Conservation (phyloP, 2,113 vertebrate species). For the Stictonetta naevosa region DNA sequence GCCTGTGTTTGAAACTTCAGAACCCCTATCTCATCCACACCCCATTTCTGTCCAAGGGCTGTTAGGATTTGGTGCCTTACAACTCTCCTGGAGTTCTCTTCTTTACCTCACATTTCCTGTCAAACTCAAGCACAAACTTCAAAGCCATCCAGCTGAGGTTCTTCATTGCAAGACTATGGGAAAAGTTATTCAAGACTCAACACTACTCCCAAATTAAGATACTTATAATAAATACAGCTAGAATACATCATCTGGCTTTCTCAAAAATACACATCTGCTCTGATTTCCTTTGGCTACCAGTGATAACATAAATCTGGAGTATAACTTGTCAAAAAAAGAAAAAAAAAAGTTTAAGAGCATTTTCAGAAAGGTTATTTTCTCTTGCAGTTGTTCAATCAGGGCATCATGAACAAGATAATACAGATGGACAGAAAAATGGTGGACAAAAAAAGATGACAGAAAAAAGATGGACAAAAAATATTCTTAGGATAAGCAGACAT, state of each 20-base stretch:
- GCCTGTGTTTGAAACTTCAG: fast-evolving
- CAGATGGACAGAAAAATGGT: not conserved
- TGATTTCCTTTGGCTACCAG: not conserved
- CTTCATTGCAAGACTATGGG: not conserved
- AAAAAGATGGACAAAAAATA: too few species aligned
- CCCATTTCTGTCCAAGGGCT: not conserved
- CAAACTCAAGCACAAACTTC: not conserved
- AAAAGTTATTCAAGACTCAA: not conserved
- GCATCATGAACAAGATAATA: not conserved
- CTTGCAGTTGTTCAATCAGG: not conserved
- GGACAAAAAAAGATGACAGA: too few species aligned
- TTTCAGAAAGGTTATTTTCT: not conserved
- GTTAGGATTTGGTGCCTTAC: not conserved
- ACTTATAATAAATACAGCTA: not conserved
- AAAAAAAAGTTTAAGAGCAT: not conserved
- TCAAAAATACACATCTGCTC: not conserved
- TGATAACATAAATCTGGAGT: not conserved
- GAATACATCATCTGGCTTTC: not conserved
- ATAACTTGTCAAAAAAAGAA: not conserved
- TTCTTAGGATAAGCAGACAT: not conserved
- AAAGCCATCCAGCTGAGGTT: not conserved
- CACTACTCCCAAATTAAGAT: not conserved
- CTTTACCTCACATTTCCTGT: not conserved
- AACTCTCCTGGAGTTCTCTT: not conserved
- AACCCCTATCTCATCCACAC: not conserved